phyloP scores from a whole-genome alignment of 1,140 invertebrate genomes.

The Drosophila pruinosa region DNA sequence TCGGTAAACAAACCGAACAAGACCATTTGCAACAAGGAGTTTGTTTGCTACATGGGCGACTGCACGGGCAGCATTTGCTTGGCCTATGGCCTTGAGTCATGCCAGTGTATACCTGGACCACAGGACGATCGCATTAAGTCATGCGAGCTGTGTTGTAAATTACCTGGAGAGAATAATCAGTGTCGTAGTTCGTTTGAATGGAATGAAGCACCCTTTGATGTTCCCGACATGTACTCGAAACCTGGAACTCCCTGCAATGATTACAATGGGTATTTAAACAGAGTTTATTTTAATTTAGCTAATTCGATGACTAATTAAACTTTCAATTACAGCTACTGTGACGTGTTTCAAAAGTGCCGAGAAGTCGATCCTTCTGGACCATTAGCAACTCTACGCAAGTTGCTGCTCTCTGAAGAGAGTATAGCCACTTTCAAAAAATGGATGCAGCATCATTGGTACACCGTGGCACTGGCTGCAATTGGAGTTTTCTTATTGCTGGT shows the following conservation, averaged over 20 bases:
- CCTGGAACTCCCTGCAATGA: slow-evolving; percentile 98
- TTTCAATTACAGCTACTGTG: slow-evolving; percentile 90
- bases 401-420: slow-evolving; percentile 94
- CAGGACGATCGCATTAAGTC: slow-evolving; percentile 91
- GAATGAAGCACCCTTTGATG: slow-evolving; percentile 94
- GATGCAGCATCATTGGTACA: slow-evolving; percentile 93
- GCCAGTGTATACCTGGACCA: slow-evolving; percentile 92
- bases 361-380: slow-evolving; percentile 97
- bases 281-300: background rate
- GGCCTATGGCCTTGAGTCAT: slow-evolving; percentile 96
- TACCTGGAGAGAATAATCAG: slow-evolving; percentile 91
- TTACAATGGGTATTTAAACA: slow-evolving; percentile 90
- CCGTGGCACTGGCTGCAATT: slow-evolving; percentile 89
- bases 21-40: slow-evolving; percentile 96
- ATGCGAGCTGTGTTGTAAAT: slow-evolving; percentile 95
- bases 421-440: slow-evolving; percentile 93
- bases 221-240: slow-evolving; percentile 96
- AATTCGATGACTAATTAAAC: background rate
- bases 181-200: slow-evolving; percentile 94
- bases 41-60: slow-evolving; percentile 97
- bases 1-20: slow-evolving; percentile 96
- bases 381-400: slow-evolving; percentile 93
- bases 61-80: slow-evolving; percentile 97
- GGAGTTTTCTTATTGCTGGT: slow-evolving; percentile 90
- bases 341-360: slow-evolving; percentile 98